Conservation (phyloP, 2,113 vertebrate species). For the Siphamia tubifer region DNA sequence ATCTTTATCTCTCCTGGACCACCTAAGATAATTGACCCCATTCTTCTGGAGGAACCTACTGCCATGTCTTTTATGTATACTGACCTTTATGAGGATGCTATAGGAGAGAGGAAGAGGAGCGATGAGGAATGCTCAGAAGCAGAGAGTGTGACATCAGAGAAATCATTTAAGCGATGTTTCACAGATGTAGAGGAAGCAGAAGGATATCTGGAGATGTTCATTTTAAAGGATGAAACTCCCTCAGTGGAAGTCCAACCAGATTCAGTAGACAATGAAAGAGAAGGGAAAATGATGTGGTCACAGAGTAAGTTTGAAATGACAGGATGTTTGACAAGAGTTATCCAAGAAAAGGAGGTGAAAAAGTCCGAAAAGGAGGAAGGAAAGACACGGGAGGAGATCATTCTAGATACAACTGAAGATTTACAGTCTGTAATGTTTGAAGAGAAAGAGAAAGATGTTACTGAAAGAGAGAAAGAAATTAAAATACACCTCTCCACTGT, state of each 20-base stretch:
- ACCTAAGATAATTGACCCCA: constrained; percentile 84
- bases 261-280: constrained; percentile 41
- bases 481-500: not conserved
- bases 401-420: not conserved
- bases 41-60: constrained; percentile 88
- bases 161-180: constrained; percentile 81
- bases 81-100: constrained; percentile 89
- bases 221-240: constrained; percentile 88
- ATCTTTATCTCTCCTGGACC: constrained; percentile 85
- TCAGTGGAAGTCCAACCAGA: constrained; percentile 50
- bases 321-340: constrained; percentile 66
- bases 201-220: constrained; percentile 92
- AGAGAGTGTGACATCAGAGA: constrained; percentile 84
- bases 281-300: constrained; percentile 67
- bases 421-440: not conserved
- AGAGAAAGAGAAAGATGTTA: not conserved
- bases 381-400: not conserved
- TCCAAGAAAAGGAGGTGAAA: constrained; percentile 38
- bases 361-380: constrained; percentile 10
- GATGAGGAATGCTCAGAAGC: constrained; percentile 84
- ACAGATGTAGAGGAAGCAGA: constrained; percentile 88
- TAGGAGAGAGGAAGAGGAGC: constrained; percentile 80
- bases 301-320: constrained; percentile 78
- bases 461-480: not conserved
- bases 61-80: constrained; percentile 91